A percentile compares a stretch with the other conserved stretches of the same genome.
phyloP scores from a whole-genome alignment of 2,113 vertebrate species.

The Lonchura striata region DNA sequence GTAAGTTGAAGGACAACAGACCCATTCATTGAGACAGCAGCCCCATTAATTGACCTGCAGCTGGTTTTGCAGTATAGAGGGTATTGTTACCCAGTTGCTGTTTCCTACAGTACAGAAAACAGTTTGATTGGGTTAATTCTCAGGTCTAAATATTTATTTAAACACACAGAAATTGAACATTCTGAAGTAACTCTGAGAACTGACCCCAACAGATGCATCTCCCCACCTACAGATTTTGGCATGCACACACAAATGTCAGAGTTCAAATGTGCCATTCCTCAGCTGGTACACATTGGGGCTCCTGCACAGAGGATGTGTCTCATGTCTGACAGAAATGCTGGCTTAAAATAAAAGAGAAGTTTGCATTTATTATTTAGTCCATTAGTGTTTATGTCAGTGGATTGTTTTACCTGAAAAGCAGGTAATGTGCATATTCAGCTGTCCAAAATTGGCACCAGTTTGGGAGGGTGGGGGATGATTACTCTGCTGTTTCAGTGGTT shows the following conservation, averaged over 20 bases:
- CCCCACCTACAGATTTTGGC: neutral
- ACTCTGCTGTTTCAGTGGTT: neutral
- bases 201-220: neutral
- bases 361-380: neutral
- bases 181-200: neutral
- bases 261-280: neutral
- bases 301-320: neutral
- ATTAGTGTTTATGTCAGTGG: fast-evolving
- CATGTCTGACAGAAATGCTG: neutral
- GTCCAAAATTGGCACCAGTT: neutral
- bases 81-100: neutral
- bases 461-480: neutral
- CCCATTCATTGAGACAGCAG: neutral
- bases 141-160: neutral
- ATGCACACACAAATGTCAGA: fast-evolving
- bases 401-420: neutral
- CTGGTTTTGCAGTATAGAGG: neutral
- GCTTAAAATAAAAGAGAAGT: neutral
- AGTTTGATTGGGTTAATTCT: neutral
- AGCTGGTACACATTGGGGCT: fast-evolving
- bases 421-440: neutral
- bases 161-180: neutral
- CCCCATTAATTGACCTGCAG: neutral
- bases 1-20: neutral
- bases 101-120: neutral